Evolutionary conservation across 2,797 vertebrate genomes (phyloP), one percentile per base, ranked within the genome.

Genomic region (Cetoscarus ocellatus): DNA sequence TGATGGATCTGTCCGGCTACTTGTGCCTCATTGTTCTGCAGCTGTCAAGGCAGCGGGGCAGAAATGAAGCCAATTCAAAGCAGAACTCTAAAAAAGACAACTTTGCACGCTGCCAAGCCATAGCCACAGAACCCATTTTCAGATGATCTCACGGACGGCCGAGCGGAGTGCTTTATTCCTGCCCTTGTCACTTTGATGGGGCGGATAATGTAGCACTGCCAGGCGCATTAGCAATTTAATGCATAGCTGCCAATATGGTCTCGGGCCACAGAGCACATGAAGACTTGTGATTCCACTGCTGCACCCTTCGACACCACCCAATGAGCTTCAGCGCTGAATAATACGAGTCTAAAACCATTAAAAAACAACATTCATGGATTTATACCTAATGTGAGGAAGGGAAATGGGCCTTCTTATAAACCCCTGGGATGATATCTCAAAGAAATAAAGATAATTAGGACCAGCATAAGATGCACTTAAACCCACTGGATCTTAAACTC

Each of bases 221-320:
- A 77, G 82, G 69, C 56, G 67, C 84, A 86, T 89, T 88, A 86
- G 73, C 63, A 83, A 86, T 90, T 91, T 88, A 89, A 89, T 88
- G 79, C 77, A 79, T 66, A 86, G 73, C 83, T 84, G 84, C 78
- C 79, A 79, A 76, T 86, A 76, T 71, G 66, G 71, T 80, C 80
- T 70, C 70, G 61, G 61, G 74, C 77, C 65, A 84, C 61, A 19
- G 65, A 80, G 80, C 82, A 68, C 61, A 64, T 35, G 65, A 85
- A 55, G 48, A 48, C 63, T 54, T 60, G 70, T 47, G 49, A 77
- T 66, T 67, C 58, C 9, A 52, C 51, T 67, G 67, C 70, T 65
- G 70, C 69, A 69, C 54, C 51, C 70, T 27, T 51, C 53, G 70
- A 39, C 18, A 53, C 4, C 61, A 65, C 71, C 34, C 14, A 71